Evolutionary conservation across 2,113 vertebrate genomes (phyloP).

Genomic region (Pangasianodon hypophthalmus): DNA sequence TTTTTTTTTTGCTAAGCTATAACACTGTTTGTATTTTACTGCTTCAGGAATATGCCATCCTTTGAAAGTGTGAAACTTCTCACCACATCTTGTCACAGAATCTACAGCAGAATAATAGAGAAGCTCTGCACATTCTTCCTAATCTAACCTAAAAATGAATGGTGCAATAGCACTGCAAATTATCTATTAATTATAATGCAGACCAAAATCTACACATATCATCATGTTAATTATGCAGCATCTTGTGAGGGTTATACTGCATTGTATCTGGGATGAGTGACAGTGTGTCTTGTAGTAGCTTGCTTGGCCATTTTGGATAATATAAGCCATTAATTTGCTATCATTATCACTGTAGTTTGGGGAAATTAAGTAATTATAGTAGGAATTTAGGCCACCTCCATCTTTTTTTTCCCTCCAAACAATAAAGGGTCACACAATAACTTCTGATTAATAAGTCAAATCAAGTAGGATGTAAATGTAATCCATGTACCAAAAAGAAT

Average conservation of each 20-base stretch:
- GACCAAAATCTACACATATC: not conserved
- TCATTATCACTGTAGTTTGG: not conserved
- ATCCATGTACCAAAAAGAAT: not conserved
- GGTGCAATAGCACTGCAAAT: not conserved
- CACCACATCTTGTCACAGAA: not conserved
- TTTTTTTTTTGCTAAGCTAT: not conserved
- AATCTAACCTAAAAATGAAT: not conserved
- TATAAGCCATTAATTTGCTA: not conserved
- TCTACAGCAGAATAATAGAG: not conserved
- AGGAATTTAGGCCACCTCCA: not conserved
- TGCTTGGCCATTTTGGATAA: not conserved
- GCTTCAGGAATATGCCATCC: not conserved
- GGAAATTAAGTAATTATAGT: not conserved
- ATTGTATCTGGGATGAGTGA: not conserved
- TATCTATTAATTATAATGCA: not conserved
- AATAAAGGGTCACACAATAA: not conserved
- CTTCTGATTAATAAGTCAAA: not conserved
- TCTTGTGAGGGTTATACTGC: not conserved
- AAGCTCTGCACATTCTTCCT: not conserved
- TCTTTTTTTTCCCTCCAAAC: not conserved
- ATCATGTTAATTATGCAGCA: not conserved
- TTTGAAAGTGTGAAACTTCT: not conserved
- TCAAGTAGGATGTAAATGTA: not conserved
- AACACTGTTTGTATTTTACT: not conserved
- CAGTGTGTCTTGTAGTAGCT: not conserved